These are phyloP conservation scores for Dicranocentrus wangi DNA, from an alignment of 2,888 invertebrate genomes.

Conservation along the genomic window DNA sequence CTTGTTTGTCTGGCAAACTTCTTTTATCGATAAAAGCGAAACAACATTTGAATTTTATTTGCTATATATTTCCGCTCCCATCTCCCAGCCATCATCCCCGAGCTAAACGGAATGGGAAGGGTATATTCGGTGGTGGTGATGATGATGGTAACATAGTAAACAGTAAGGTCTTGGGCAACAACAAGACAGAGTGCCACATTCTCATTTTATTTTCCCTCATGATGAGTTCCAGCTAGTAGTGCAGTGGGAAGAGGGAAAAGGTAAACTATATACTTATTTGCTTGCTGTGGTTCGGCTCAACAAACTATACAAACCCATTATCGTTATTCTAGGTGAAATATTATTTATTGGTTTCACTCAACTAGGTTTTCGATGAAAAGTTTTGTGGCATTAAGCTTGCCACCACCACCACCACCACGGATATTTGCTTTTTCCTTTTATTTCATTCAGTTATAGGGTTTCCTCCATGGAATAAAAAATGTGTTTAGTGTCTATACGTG, in stretches of 20 bases:
- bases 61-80: slow-evolving; percentile 16
- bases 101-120: background rate
- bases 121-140: too few relatives aligned
- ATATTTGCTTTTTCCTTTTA: background rate
- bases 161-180: background rate
- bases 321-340: slow-evolving; percentile 16
- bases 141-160: too few relatives aligned
- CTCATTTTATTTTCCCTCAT: background rate
- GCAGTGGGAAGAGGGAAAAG: too few relatives aligned
- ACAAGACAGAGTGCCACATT: background rate
- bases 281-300: too few relatives aligned
- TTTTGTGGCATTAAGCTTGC: slow-evolving; percentile 1
- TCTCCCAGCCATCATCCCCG: slow-evolving; percentile 4
- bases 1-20: background rate
- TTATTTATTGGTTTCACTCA: slow-evolving; percentile 15
- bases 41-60: slow-evolving; percentile 19
- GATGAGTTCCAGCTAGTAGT: too few relatives aligned
- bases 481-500: too few relatives aligned
- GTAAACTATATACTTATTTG: too few relatives aligned
- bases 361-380: slow-evolving; percentile 13
- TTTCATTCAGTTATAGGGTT: background rate
- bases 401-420: too few relatives aligned
- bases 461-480: too few relatives aligned
- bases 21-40: background rate
- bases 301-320: too few relatives aligned